A percentile compares a stretch with the other conserved stretches of the same genome.
Evolutionary conservation across 2,113 vertebrate species (phyloP).

Genomic region (Ceuthmochares aereus): DNA sequence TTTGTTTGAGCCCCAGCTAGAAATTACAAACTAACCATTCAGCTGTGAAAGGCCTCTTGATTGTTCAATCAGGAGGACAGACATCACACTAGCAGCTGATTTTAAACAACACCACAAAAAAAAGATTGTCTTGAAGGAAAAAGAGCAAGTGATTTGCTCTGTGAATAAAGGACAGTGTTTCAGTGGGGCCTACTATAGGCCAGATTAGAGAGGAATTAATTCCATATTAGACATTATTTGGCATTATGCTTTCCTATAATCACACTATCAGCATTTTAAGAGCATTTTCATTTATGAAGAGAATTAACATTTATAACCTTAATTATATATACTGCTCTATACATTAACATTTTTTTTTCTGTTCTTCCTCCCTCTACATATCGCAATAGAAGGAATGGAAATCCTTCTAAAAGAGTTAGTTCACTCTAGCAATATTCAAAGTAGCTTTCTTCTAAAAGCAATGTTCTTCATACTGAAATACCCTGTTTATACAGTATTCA

Average conservation of each 20-base stretch:
- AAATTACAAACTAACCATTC: background rate
- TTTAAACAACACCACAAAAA: background rate
- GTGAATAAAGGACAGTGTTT: background rate
- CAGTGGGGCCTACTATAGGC: background rate
- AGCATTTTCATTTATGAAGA: background rate
- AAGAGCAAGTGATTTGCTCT: background rate
- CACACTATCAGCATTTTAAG: background rate
- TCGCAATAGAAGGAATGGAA: background rate
- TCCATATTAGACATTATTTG: background rate
- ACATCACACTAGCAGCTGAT: background rate
- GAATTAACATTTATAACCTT: background rate
- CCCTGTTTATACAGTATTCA: background rate
- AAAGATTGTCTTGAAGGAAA: background rate
- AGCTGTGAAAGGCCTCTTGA: background rate
- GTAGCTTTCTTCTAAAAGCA: background rate
- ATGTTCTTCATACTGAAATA: background rate
- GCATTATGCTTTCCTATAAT: background rate
- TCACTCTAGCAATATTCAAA: background rate
- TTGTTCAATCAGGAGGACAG: background rate
- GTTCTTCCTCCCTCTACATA: background rate
- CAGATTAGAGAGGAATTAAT: background rate
- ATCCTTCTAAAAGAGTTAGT: background rate
- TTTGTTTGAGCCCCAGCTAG: background rate
- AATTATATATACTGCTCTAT: background rate
- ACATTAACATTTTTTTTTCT: background rate